These are phyloP conservation scores for Bathynomus jamesi DNA, from an alignment of 1,140 invertebrate genomes.

Conservation along the genomic window DNA sequence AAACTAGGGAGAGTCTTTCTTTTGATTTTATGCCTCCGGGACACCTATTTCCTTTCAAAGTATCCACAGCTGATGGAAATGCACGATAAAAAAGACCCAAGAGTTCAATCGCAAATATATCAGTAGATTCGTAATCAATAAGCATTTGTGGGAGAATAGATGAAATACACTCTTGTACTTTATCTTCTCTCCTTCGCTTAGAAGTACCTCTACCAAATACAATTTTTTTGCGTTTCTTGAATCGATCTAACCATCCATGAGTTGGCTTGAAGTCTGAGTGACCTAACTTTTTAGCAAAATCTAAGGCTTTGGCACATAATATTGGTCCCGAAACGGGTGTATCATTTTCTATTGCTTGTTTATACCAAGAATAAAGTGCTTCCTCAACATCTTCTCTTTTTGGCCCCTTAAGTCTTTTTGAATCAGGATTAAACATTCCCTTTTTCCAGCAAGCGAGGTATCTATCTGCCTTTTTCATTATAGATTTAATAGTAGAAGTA, in stretches of 20 bases:
- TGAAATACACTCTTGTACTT: slow-evolving; percentile 23
- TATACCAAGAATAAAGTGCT: slow-evolving; percentile 32
- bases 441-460: slow-evolving; percentile 36
- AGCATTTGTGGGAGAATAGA: slow-evolving; percentile 22
- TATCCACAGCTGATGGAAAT: slow-evolving; percentile 17
- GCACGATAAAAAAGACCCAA: slow-evolving; percentile 32
- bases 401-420: slow-evolving; percentile 29
- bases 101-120: slow-evolving; percentile 37
- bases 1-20: slow-evolving; percentile 26
- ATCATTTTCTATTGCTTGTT: slow-evolving; percentile 27
- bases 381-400: slow-evolving; percentile 33
- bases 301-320: slow-evolving; percentile 36
- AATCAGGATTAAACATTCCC: slow-evolving; percentile 32
- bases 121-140: slow-evolving; percentile 24
- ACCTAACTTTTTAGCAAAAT: slow-evolving; percentile 37
- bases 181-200: slow-evolving; percentile 21
- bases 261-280: slow-evolving; percentile 38
- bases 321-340: slow-evolving; percentile 35
- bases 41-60: slow-evolving; percentile 19
- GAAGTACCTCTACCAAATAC: background rate
- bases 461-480: slow-evolving; percentile 33
- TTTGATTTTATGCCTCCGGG: slow-evolving; percentile 28
- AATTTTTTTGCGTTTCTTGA: slow-evolving; percentile 33
- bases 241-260: slow-evolving; percentile 38
- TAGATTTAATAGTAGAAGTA: slow-evolving; percentile 32